phyloP scores from a whole-genome alignment of 1,140 invertebrate genomes.

The Anagrus nilaparvatae region DNA sequence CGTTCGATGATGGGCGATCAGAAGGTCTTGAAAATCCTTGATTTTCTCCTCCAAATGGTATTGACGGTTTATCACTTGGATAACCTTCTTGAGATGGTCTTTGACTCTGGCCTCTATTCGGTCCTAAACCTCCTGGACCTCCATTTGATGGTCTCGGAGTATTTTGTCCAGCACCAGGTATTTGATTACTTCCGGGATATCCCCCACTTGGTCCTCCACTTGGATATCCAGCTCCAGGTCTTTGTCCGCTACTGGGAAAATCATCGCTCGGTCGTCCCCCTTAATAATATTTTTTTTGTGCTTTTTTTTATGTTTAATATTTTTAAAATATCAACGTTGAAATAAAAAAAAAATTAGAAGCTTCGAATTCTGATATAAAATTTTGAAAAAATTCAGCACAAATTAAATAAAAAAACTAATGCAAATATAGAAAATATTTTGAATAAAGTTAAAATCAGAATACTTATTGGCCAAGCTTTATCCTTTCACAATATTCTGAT shows the following conservation, averaged over 20 bases:
- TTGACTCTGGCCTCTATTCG: conserved; percentile 16
- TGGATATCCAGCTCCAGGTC: conserved; percentile 18
- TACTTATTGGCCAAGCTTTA: no score
- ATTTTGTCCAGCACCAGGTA: conserved; percentile 21
- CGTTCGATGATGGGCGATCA: conserved; percentile 17
- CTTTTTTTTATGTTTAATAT: conserved; percentile 3
- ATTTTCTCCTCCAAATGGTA: conserved; percentile 15
- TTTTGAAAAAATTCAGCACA: no score
- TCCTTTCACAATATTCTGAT: no score
- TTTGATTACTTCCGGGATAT: conserved; percentile 22
- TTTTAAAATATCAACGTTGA: not conserved
- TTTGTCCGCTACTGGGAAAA: conserved; percentile 16
- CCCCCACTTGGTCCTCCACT: conserved; percentile 20
- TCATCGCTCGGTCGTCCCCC: conserved; percentile 17
- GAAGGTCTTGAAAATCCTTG: conserved; percentile 18
- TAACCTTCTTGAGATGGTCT: conserved; percentile 20
- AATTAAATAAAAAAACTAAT: no score
- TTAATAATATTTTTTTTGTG: conserved; percentile 14
- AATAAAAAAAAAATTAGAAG: no score
- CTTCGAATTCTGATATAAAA: no score
- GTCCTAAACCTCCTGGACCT: conserved; percentile 14
- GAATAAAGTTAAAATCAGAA: no score
- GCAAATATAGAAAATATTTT: no score
- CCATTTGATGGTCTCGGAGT: conserved; percentile 18
- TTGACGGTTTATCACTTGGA: conserved; percentile 16